Evolutionary conservation across 2,888 invertebrate species (phyloP), one percentile per base, ranked within the genome.

Genomic region (Dynastes tityus): DNA sequence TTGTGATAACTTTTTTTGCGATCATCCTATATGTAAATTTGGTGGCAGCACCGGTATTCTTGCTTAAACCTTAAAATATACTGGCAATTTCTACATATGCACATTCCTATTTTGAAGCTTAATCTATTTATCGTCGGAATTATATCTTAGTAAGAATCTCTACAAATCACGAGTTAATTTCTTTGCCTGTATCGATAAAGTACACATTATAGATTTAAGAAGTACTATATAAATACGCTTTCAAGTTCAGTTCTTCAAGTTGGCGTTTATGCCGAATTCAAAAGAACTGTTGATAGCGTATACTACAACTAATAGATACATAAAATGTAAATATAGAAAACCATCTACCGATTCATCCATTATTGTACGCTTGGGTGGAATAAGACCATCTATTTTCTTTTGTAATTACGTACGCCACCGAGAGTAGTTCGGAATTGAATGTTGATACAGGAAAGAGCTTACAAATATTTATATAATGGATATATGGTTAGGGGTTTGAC

Each of bases 381-480:
- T 63, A 63, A 63, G 29, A 13, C 5, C 63, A 29, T 51, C 29
- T 68, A 27, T 68, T 68, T 68, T 68, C 51, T 68, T 51, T 51
- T 68, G 49, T 68, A 68, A 68, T 68, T 68, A 68, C 51, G 49
- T n/a, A 27, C 51, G 68, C 49, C 40, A 51, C 68, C 68, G 51
- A 68, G 68, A 68, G 68, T 51, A 68, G 58, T 37, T 58, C 27
- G 37, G 16, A 73, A 61, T 73, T 58, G 73, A 40, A 73, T 73
- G 73, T 73, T 73, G 55, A 22, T 73, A 58, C 58, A 45, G 58
- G 73, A 37, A 73, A 73, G 73, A 58, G 73, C 73, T 73, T 58
- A 58, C 58, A 73, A 73, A 73, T 58, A 73, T 73, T 73, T 73
- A 73, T 73, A 40, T 73, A 73, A 73, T 58, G 73, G 73, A 73